phyloP scores from a whole-genome alignment of 1,140 invertebrate species.

The Aplysia californica region DNA sequence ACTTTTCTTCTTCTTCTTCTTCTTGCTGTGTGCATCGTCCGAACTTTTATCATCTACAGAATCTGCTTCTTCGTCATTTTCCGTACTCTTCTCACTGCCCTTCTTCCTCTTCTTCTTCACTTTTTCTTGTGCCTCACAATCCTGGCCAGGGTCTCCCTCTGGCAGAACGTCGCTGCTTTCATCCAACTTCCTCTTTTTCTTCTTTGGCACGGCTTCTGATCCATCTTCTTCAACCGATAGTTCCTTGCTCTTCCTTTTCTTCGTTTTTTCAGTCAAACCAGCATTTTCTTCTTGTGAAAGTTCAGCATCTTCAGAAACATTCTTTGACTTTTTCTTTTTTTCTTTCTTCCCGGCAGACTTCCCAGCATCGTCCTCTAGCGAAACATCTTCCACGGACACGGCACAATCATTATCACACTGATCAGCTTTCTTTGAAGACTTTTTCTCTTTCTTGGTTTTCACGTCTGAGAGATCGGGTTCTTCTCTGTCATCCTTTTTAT shows the following conservation, averaged over 20 bases:
- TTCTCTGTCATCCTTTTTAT: conserved; percentile 2
- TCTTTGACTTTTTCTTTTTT: not conserved
- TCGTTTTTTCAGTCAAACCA: not conserved
- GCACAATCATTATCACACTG: not conserved
- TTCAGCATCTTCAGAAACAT: not conserved
- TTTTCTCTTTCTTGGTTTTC: not conserved
- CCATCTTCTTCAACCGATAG: not conserved
- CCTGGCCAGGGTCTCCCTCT: too few species aligned
- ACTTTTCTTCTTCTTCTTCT: not conserved
- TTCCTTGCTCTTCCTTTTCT: not conserved
- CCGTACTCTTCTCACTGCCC: not conserved
- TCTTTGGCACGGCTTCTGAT: not conserved
- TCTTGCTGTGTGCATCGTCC: not conserved
- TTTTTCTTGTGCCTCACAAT: not conserved
- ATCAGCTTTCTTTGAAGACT: not conserved
- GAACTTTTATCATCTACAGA: not conserved
- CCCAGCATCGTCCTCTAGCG: not conserved
- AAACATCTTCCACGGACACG: not conserved
- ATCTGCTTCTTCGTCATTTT: not conserved
- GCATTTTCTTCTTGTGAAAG: not conserved
- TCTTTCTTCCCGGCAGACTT: not conserved
- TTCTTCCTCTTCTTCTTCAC: not conserved
- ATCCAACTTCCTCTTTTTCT: not conserved
- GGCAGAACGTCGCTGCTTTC: too few species aligned
- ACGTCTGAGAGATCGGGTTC: not conserved